Evolutionary conservation across 2,113 vertebrate genomes (phyloP).

Genomic region (Leptosomus discolor): DNA sequence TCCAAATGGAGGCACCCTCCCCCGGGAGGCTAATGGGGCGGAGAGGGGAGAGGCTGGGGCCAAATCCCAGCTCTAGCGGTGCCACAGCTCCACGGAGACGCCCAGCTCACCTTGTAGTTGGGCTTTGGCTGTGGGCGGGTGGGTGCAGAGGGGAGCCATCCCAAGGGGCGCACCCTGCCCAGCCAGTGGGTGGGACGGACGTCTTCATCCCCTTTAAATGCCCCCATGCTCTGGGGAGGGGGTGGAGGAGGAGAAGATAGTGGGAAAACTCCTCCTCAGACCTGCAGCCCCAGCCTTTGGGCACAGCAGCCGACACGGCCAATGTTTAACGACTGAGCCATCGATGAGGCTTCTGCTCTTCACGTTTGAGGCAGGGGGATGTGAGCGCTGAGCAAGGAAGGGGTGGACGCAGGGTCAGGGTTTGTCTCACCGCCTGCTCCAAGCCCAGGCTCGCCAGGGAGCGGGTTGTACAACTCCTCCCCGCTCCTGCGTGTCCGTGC

Average conservation of each 20-base stretch:
- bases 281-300: background rate
- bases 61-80: background rate
- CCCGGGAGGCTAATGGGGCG: too few species aligned
- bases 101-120: background rate
- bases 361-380: fast-evolving
- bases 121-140: background rate
- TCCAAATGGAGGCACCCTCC: background rate
- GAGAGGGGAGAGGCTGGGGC: background rate
- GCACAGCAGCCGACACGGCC: background rate
- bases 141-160: background rate
- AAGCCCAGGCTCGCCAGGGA: background rate
- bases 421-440: background rate
- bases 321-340: fast-evolving
- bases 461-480: background rate
- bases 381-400: background rate
- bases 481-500: background rate
- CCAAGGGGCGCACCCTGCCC: too few species aligned
- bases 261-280: background rate
- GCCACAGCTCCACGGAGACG: background rate
- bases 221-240: background rate
- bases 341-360: background rate
- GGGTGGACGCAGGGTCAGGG: background rate
- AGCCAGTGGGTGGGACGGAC: too few species aligned
- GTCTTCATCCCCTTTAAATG: background rate
- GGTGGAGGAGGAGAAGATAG: background rate